phyloP scores from a whole-genome alignment of 2,113 vertebrate genomes.

The Pleuronectes platessa region DNA sequence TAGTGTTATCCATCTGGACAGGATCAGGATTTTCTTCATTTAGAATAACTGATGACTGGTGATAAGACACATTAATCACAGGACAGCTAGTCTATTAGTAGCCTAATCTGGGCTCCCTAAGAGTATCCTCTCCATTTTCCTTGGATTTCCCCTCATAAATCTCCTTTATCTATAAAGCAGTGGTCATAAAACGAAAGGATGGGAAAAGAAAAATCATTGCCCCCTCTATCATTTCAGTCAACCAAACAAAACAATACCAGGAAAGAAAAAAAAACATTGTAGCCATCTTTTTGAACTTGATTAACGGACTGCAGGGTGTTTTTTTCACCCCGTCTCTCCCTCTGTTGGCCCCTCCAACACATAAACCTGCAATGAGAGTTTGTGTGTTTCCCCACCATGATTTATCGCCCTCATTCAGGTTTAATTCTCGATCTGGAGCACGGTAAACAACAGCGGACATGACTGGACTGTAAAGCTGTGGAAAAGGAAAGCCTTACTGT shows the following conservation, averaged over 20 bases:
- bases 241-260: constrained; percentile 24
- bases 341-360: constrained; percentile 72
- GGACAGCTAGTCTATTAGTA: constrained; percentile 72
- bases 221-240: constrained; percentile 72
- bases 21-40: constrained; percentile 73
- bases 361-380: constrained; percentile 75
- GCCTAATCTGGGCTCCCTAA: constrained; percentile 71
- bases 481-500: constrained; percentile 65
- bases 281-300: constrained; percentile 76
- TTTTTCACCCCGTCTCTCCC: constrained; percentile 48
- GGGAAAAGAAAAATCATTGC: constrained; percentile 65
- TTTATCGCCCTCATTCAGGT: constrained; percentile 84
- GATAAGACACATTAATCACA: constrained; percentile 77
- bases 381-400: constrained; percentile 76
- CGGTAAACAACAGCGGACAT: constrained; percentile 82
- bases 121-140: constrained; percentile 74
- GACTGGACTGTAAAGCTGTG: constrained; percentile 80
- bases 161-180: constrained; percentile 74
- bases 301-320: constrained; percentile 68
- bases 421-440: constrained; percentile 83
- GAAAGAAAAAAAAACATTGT: constrained; percentile 21
- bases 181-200: constrained; percentile 68
- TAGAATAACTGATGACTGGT: constrained; percentile 75
- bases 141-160: constrained; percentile 76
- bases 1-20: constrained; percentile 70